Percentiles rank a stretch among this genome's conserved stretches.
Evolutionary conservation across 2,797 vertebrate species (phyloP).

Genomic region (Anguilla marmorata): DNA sequence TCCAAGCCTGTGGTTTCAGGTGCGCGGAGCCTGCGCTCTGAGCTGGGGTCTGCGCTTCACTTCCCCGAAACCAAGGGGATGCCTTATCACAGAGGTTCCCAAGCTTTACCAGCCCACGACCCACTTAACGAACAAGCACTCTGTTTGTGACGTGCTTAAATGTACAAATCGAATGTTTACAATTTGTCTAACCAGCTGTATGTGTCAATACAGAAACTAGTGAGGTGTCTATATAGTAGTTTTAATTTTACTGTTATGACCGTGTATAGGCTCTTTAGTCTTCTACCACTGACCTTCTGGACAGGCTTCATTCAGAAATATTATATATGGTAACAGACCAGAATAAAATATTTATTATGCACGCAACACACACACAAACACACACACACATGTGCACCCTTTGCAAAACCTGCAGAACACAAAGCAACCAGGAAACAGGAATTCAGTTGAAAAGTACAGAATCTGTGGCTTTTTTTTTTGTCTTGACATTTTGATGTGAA

Average conservation of each 20-base stretch:
- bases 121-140: not conserved
- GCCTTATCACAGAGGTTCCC: not conserved
- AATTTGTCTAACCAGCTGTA: not conserved
- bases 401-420: not conserved
- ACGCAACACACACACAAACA: not conserved
- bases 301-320: not conserved
- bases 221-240: no score
- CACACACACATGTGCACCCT: not conserved
- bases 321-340: not conserved
- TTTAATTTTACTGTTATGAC: not conserved
- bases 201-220: not conserved
- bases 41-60: not conserved
- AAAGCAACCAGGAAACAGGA: conserved; percentile 17
- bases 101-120: not conserved
- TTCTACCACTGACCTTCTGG: not conserved
- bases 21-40: not conserved
- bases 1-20: not conserved
- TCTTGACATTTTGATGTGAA: conserved; percentile 17
- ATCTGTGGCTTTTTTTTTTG: conserved; percentile 14
- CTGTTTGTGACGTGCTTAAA: not conserved
- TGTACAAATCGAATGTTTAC: not conserved
- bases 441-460: conserved; percentile 7
- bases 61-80: not conserved
- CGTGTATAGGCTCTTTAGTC: not conserved
- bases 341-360: not conserved